Conservation (phyloP, 2,797 vertebrate genomes). For the Graptemys geographica region DNA sequence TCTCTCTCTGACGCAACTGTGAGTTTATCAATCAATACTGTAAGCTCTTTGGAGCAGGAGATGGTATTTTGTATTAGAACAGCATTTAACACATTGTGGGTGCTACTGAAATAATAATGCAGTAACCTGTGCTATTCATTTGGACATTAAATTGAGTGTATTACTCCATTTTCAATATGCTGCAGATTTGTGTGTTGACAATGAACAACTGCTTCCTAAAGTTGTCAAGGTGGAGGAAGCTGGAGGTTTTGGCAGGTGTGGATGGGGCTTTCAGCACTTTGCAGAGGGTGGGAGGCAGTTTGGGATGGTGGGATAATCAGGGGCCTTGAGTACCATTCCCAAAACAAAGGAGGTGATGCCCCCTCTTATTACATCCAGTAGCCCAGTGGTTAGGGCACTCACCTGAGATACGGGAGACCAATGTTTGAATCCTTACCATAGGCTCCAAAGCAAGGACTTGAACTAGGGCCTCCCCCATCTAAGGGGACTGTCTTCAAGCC, state of each 20-base stretch:
- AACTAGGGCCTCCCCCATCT: too few species aligned
- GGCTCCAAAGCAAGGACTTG: too few species aligned
- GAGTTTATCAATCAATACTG: not conserved
- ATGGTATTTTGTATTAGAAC: not conserved
- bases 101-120: not conserved
- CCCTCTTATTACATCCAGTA: not conserved
- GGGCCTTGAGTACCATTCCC: not conserved
- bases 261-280: not conserved
- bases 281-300: not conserved
- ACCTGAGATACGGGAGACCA: not conserved
- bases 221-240: not conserved
- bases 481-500: not conserved
- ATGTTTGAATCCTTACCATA: not conserved
- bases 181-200: not conserved
- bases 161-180: not conserved
- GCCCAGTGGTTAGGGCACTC: too few species aligned
- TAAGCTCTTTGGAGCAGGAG: not conserved
- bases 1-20: not conserved
- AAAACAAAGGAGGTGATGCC: not conserved
- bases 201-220: not conserved
- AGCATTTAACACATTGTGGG: not conserved
- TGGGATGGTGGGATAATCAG: too few species aligned
- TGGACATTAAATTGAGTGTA: not conserved
- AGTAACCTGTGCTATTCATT: not conserved
- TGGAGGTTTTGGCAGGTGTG: not conserved